These are phyloP conservation scores for Threskiornis aethiopicus DNA, from an alignment of 2,797 vertebrate species.

Conservation along the genomic window DNA sequence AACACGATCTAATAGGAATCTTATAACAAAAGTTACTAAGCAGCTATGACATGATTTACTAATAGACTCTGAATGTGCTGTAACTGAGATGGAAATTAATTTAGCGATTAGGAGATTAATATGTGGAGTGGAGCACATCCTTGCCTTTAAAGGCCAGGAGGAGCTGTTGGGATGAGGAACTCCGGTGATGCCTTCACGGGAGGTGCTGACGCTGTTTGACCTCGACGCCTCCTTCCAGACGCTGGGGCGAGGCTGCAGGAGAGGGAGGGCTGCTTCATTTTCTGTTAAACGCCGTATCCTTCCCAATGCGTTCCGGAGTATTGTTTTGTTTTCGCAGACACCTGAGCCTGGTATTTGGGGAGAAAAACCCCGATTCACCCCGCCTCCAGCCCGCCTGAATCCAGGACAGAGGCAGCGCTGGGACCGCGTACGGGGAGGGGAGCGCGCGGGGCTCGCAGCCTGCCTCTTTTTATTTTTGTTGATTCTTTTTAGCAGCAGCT, in stretches of 20 bases:
- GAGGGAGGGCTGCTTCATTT: neutral
- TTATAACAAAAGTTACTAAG: constrained; percentile 41
- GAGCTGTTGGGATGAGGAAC: neutral
- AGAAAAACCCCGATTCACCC: neutral
- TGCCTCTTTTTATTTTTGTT: neutral
- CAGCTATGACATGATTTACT: constrained; percentile 38
- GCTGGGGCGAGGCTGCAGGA: neutral
- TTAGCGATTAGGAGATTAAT: constrained; percentile 23
- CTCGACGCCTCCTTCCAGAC: rapidly evolving
- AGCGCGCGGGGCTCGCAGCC: rapidly evolving
- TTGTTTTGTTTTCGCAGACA: neutral
- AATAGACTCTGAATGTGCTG: neutral
- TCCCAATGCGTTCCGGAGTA: neutral
- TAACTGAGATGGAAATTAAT: constrained; percentile 42
- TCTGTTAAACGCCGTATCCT: rapidly evolving
- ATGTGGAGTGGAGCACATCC: neutral
- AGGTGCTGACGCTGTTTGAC: neutral
- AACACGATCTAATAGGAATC: constrained; percentile 16
- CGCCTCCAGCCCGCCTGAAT: rapidly evolving
- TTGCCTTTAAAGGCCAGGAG: neutral
- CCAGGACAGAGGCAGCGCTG: neutral
- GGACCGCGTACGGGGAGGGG: neutral
- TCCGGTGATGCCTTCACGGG: neutral
- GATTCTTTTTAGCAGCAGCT: constrained; percentile 5
- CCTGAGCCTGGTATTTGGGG: neutral